Percentiles rank a stretch among this genome's conserved stretches.
Conservation (phyloP, 2,888 invertebrate species). For the Zygaena filipendulae region DNA sequence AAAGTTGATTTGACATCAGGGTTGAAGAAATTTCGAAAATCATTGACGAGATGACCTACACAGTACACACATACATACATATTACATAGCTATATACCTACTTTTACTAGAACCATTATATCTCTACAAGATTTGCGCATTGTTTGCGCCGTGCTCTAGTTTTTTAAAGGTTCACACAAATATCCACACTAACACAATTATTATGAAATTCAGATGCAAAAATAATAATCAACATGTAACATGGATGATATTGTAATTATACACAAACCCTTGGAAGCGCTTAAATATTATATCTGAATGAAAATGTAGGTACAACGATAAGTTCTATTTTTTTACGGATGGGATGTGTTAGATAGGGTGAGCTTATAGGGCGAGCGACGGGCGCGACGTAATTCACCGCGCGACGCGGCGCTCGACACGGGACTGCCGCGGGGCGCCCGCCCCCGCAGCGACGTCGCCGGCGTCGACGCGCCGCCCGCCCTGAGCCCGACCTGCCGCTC, state of each 20-base stretch:
- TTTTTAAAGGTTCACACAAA: slow-evolving; percentile 31
- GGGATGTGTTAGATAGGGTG: slow-evolving; percentile 14
- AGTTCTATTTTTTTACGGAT: slow-evolving; percentile 4
- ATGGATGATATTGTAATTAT: too few relatives aligned
- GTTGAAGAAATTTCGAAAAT: too few relatives aligned
- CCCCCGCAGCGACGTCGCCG: too few relatives aligned
- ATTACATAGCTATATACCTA: too few relatives aligned
- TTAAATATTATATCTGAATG: slow-evolving; percentile 1
- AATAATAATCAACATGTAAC: not conserved
- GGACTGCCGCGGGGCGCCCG: slow-evolving; percentile 41
- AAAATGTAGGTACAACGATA: slow-evolving; percentile 6
- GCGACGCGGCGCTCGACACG: slow-evolving; percentile 59
- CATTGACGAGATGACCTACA: too few relatives aligned
- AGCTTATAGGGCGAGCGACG: slow-evolving; percentile 28
- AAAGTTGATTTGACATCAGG: too few relatives aligned
- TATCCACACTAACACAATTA: slow-evolving; percentile 19
- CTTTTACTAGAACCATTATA: too few relatives aligned
- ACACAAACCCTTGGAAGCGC: too few relatives aligned
- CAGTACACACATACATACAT: too few relatives aligned
- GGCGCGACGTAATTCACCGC: slow-evolving; percentile 40
- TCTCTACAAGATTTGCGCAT: slow-evolving; percentile 64
- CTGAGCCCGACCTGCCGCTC: slow-evolving; percentile 28
- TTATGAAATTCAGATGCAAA: not conserved
- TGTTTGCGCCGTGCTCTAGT: slow-evolving; percentile 38
- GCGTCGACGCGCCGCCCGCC: too few relatives aligned